Base-by-base conservation (phyloP, 2,797 vertebrate genomes). In the Sebastes melanostomus region DNA sequence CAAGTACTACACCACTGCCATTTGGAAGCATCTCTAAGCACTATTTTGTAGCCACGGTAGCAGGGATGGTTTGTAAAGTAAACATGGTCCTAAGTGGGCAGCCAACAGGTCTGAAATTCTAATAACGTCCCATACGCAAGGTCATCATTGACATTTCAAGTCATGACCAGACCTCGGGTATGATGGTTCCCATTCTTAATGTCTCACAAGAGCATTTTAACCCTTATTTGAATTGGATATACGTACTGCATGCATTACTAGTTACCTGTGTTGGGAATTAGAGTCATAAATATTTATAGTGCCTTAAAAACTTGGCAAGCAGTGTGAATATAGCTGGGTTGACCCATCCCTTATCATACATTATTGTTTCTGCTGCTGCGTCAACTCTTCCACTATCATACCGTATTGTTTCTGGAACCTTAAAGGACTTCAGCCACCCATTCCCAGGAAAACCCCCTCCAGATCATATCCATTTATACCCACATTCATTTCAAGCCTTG, bases 391-490 rank as follows among this genome's bases (percentile, higher is more conserved):
- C 24, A 60, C 24, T 27, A 58, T 75, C 36, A 66, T 5, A 9
- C 16, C n/a, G 20, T 56, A 60, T 24, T 50, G 59, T 56, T 84
- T 75, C 46, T 58, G 66, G 36, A 5, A 25, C 46, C 70, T 80
- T 73, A 61, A 12, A 42, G 13, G 66, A 77, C 75, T 27, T 63
- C 63, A 55, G 63, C 58, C 65, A 6, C 70, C 54, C 30, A 74
- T 72, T 82, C 73, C 79, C 74, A 79, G 86, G 81, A 86, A 86
- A 82, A 42, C 5, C 75, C 76, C 79, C 75, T 76, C 18, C 77
- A 84, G 88, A 89, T 86, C 77, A 32, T 38, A 77, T 85, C 84
- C 80, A 85, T 88, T 88, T 75, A 85, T 77, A 71, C 70, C 20
- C 27, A 2, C 79, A 75, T 84, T 85, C 83, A 81, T 86, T 86